These are phyloP conservation scores for Xenopus petersii DNA, from an alignment of 2,797 vertebrate genomes.

Conservation along the genomic window DNA sequence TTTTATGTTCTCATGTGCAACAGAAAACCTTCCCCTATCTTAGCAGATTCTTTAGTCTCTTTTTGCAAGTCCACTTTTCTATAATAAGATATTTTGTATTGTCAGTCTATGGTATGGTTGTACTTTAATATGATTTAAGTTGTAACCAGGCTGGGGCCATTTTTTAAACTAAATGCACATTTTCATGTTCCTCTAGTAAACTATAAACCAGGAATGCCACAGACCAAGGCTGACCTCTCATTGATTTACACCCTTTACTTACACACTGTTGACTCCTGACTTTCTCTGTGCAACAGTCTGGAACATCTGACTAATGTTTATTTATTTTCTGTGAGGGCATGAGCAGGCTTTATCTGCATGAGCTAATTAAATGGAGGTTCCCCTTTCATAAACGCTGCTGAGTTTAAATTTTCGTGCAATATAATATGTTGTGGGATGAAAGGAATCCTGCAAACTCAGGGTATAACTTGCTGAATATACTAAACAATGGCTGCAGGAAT, in stretches of 20 bases:
- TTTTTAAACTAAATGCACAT: too few relatives aligned
- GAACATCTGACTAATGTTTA: constrained; percentile 18
- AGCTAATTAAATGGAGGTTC: constrained; percentile 23
- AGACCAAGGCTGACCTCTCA: too few relatives aligned
- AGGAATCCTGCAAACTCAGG: not conserved
- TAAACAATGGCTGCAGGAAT: not conserved
- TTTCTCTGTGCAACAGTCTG: not conserved
- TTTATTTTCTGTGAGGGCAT: constrained; percentile 11
- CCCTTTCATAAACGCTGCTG: constrained; percentile 9
- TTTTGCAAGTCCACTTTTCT: too few relatives aligned
- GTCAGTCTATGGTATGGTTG: too few relatives aligned
- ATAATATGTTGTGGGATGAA: constrained; percentile 12
- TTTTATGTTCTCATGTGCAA: too few relatives aligned
- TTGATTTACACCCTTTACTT: constrained; percentile 12
- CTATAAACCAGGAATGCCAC: too few relatives aligned
- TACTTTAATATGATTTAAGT: too few relatives aligned
- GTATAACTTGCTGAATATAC: constrained; percentile 8
- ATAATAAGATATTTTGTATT: too few relatives aligned
- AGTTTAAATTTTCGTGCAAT: constrained; percentile 6
- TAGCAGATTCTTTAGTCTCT: too few relatives aligned
- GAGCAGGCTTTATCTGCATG: not conserved
- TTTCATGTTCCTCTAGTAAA: too few relatives aligned
- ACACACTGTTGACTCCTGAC: not conserved
- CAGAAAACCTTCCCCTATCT: too few relatives aligned
- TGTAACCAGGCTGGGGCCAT: too few relatives aligned